These are phyloP conservation scores for Pteropus alecto DNA, from an alignment of 2,113 vertebrate genomes.

Conservation along the genomic window DNA sequence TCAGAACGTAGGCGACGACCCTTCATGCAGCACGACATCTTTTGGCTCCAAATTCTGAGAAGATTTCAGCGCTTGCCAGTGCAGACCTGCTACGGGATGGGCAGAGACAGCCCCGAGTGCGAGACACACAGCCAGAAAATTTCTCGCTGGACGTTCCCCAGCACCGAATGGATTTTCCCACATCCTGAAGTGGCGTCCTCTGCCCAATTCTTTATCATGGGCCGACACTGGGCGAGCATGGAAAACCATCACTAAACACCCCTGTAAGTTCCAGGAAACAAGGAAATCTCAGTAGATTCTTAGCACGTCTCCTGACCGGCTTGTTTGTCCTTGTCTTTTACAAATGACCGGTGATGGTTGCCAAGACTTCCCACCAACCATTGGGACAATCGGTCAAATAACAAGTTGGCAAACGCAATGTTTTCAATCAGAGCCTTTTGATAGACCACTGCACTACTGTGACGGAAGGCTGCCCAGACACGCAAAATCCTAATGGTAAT, in stretches of 20 bases:
- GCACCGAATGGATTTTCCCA: neutral
- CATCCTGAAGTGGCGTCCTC: neutral
- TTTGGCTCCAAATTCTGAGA: neutral
- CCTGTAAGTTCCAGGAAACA: neutral
- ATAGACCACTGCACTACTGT: neutral
- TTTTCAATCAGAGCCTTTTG: neutral
- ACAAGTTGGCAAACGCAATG: neutral
- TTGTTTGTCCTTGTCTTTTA: neutral
- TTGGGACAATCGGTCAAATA: neutral
- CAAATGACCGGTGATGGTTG: neutral
- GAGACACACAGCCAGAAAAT: neutral
- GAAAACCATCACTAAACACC: neutral
- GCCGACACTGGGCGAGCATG: neutral
- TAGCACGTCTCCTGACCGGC: neutral
- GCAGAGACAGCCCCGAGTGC: fast-evolving
- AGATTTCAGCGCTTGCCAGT: fast-evolving
- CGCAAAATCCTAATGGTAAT: neutral
- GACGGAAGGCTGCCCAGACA: neutral
- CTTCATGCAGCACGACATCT: fast-evolving
- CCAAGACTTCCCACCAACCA: slow-evolving; percentile 35
- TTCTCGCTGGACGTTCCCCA: neutral
- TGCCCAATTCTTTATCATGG: neutral
- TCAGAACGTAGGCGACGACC: neutral
- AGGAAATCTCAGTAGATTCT: neutral
- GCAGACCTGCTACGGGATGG: fast-evolving